These are phyloP conservation scores for Palythoa grandis DNA, from an alignment of 92 coral and sea anemone species.

Conservation along the genomic window DNA sequence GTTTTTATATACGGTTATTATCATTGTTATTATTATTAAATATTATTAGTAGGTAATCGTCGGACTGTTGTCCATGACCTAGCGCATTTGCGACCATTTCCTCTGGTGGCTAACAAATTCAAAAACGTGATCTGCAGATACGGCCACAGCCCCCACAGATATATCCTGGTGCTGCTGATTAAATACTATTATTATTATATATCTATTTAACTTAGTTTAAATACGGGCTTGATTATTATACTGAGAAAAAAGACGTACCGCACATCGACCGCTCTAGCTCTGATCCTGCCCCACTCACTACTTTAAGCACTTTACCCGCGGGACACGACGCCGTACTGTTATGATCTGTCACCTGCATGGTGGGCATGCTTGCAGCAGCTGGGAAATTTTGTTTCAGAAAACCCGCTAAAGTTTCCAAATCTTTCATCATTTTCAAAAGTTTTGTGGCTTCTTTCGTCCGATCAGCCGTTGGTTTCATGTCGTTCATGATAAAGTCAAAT, in stretches of 20 bases:
- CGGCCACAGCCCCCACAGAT: too few species aligned
- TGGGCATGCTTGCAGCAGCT: conserved; percentile 67
- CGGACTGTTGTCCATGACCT: too few species aligned
- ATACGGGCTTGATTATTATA: too few species aligned
- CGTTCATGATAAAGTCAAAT: conserved; percentile 82
- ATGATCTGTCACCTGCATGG: conserved; percentile 63
- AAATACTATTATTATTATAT: too few species aligned
- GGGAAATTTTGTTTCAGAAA: conserved; percentile 67
- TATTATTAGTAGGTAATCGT: too few species aligned
- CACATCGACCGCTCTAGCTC: conserved; percentile 84
- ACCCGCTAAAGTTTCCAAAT: conserved; percentile 56
- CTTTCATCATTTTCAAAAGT: conserved; percentile 79
- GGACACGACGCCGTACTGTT: conserved; percentile 74
- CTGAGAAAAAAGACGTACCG: conserved; percentile 58
- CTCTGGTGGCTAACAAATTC: too few species aligned
- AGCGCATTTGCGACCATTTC: too few species aligned
- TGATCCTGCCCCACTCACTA: conserved; percentile 66
- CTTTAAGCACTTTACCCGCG: conserved; percentile 64
- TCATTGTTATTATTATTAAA: too few species aligned
- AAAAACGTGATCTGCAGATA: too few species aligned
- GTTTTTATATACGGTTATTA: too few species aligned
- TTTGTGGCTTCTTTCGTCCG: conserved; percentile 64
- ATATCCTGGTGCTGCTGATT: too few species aligned
- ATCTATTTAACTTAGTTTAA: too few species aligned
- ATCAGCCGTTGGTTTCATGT: conserved; percentile 65